Evolutionary conservation across 1,140 invertebrate genomes (phyloP).

Genomic region (Rhopalosiphum padi): DNA sequence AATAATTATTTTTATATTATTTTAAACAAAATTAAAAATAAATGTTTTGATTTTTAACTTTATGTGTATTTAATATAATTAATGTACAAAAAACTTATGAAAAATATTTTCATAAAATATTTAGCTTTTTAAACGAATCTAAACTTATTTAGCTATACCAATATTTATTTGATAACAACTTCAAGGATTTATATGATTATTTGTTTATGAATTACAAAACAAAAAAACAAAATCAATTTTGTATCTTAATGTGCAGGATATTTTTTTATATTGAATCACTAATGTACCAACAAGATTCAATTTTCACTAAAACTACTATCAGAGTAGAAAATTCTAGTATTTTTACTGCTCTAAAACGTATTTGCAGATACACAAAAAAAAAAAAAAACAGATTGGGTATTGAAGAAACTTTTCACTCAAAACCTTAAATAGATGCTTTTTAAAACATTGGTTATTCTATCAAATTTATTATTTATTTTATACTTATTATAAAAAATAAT

Average conservation of each 20-base stretch:
- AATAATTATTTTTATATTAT: too few species aligned
- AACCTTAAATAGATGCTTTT: background rate
- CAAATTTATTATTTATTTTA: fast-evolving
- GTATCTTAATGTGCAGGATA: background rate
- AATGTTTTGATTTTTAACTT: too few species aligned
- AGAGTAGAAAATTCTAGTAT: background rate
- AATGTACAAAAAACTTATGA: too few species aligned
- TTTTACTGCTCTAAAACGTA: background rate
- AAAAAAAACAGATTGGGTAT: background rate
- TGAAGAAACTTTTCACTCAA: background rate
- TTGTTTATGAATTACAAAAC: background rate
- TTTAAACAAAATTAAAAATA: too few species aligned
- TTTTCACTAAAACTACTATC: too few species aligned
- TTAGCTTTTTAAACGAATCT: too few species aligned
- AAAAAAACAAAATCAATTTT: background rate
- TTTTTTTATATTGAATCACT: background rate
- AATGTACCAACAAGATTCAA: background rate
- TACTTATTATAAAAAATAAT: background rate
- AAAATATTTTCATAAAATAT: too few species aligned
- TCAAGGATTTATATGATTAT: too few species aligned
- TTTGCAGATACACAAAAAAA: too few species aligned
- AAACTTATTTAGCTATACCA: too few species aligned
- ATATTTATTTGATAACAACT: too few species aligned
- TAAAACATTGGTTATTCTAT: background rate
- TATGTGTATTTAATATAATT: too few species aligned